phyloP scores from a whole-genome alignment of 2,888 invertebrate genomes.

The Heliconius ethilla region DNA sequence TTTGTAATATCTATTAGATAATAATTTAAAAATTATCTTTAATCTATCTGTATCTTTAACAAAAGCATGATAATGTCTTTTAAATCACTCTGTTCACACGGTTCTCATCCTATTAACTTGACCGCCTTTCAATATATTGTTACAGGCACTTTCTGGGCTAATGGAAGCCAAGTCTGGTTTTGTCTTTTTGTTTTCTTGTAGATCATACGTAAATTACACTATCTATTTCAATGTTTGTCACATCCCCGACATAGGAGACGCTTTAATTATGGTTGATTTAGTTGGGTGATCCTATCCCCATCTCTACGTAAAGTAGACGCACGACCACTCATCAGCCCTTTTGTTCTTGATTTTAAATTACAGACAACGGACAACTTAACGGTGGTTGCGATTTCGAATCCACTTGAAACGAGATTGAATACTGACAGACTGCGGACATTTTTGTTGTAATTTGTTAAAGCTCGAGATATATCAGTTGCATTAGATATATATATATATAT shows the following conservation, averaged over 20 bases:
- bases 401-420: not conserved
- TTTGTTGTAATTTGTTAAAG: not conserved
- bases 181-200: not conserved
- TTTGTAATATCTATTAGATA: not conserved
- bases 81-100: not conserved
- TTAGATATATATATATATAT: too few relatives aligned
- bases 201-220: not conserved
- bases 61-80: not conserved
- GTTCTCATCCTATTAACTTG: slow-evolving; percentile 4
- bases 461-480: too few relatives aligned
- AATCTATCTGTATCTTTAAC: not conserved
- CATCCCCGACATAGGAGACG: too few relatives aligned
- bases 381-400: not conserved
- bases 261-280: too few relatives aligned
- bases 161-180: not conserved
- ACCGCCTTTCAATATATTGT: slow-evolving; percentile 7
- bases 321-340: not conserved
- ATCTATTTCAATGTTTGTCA: too few relatives aligned
- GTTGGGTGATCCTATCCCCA: too few relatives aligned
- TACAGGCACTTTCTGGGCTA: slow-evolving; percentile 10
- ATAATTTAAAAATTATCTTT: not conserved
- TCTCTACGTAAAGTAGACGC: not conserved
- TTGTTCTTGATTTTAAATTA: not conserved
- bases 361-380: not conserved
- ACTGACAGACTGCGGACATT: not conserved